Percentiles rank a stretch among this genome's conserved stretches.
These are phyloP conservation scores for Pseudopipra pipra DNA, from an alignment of 2,113 vertebrate species.

Conservation along the genomic window DNA sequence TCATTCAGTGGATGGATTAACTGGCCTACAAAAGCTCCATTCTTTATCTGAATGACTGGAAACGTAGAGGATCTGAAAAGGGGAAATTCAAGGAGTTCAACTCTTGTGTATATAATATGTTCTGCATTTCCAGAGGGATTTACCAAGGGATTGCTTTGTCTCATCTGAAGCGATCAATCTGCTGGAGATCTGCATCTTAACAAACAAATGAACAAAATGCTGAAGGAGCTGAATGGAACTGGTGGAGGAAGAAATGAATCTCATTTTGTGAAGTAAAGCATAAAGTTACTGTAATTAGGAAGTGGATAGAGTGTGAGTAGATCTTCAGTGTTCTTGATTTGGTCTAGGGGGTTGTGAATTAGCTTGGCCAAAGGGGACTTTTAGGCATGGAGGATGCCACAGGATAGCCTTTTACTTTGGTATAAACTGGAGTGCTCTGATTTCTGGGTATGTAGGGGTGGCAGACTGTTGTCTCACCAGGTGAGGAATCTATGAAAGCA, in stretches of 20 bases:
- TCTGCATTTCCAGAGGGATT: constrained; percentile 56
- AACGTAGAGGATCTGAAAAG: constrained; percentile 51
- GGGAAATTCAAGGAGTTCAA: constrained; percentile 50
- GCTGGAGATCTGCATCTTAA: constrained; percentile 47
- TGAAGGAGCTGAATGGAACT: constrained; percentile 27
- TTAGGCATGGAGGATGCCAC: neutral
- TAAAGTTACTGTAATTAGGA: constrained; percentile 48
- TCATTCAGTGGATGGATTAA: constrained; percentile 60
- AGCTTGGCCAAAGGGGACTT: neutral
- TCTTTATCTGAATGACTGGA: constrained; percentile 57
- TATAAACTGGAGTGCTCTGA: neutral
- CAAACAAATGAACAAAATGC: constrained; percentile 19
- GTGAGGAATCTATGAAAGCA: neutral
- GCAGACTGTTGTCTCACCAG: neutral
- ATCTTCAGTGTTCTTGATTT: constrained; percentile 4
- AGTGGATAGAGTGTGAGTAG: neutral
- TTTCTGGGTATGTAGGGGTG: neutral
- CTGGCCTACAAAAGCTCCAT: constrained; percentile 46
- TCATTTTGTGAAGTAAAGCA: constrained; percentile 22
- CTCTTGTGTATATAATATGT: constrained; percentile 19
- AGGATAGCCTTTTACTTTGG: neutral
- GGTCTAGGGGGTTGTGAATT: neutral
- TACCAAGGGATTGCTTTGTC: constrained; percentile 53
- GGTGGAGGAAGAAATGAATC: constrained; percentile 13
- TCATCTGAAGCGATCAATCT: constrained; percentile 49